Evolutionary conservation across 2,797 vertebrate species (phyloP).

Genomic region (Cygnus olor): DNA sequence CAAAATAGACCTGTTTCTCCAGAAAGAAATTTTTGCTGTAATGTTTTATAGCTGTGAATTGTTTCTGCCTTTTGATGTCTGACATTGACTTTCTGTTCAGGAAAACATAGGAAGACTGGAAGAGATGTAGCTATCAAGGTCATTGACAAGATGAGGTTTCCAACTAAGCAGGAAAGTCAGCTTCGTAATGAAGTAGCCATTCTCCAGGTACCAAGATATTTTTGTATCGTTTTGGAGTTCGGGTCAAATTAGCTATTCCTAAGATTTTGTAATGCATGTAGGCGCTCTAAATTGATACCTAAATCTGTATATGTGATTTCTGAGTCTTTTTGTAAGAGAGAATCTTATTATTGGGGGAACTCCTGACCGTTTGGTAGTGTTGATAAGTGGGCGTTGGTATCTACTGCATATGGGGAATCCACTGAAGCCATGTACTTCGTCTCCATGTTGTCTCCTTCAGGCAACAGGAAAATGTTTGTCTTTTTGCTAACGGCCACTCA

Average conservation of each 20-base stretch:
- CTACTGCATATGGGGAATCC: fast-evolving
- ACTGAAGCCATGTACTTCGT: background rate
- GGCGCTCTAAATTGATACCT: background rate
- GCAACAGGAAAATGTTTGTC: background rate
- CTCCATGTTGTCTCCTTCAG: background rate
- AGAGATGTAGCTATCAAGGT: slow-evolving; percentile 98
- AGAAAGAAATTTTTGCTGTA: background rate
- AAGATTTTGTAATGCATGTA: background rate
- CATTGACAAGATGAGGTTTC: slow-evolving; percentile 99
- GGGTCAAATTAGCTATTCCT: background rate
- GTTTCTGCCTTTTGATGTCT: background rate
- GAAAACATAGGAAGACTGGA: slow-evolving; percentile 96
- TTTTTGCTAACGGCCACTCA: background rate
- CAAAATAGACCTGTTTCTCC: no score
- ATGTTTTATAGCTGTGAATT: background rate
- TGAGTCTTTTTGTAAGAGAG: background rate
- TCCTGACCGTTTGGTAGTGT: background rate
- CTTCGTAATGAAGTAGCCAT: slow-evolving; percentile 98
- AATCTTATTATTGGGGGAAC: background rate
- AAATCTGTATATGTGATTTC: background rate
- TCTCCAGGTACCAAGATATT: slow-evolving; percentile 87
- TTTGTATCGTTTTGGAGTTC: background rate
- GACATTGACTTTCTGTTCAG: slow-evolving; percentile 74
- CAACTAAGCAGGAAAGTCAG: slow-evolving; percentile 98
- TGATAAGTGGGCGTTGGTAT: background rate